These are phyloP conservation scores for Lacanobia oleracea DNA, from an alignment of 2,888 invertebrate genomes.

Conservation along the genomic window DNA sequence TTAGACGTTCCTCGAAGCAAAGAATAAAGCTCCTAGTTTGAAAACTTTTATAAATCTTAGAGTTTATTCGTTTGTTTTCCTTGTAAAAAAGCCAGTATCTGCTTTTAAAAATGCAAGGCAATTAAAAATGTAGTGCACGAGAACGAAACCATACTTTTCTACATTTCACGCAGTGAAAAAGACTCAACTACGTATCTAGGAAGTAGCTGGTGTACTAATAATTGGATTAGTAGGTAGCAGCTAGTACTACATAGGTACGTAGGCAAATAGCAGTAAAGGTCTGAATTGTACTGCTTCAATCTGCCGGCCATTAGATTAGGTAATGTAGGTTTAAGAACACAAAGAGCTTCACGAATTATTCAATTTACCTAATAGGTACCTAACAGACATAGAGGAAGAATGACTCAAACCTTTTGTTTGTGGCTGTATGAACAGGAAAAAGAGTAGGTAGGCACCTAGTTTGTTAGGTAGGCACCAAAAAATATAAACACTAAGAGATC, in stretches of 20 bases:
- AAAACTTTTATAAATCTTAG: background rate
- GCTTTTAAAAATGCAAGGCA: no score
- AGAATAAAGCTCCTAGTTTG: background rate
- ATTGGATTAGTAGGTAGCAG: background rate
- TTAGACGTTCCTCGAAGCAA: background rate
- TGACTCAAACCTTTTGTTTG: constrained; percentile 14
- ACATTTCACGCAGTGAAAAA: background rate
- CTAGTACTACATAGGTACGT: background rate
- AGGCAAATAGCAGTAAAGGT: background rate
- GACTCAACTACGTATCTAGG: background rate
- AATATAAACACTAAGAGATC: no score
- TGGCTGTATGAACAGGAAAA: constrained; percentile 16
- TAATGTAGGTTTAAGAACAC: background rate
- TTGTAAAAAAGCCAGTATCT: no score
- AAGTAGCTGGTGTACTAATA: background rate
- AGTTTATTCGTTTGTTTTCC: no score
- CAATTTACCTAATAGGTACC: background rate
- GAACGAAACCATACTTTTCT: no score
- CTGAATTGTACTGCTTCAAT: constrained; percentile 7
- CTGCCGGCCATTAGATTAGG: background rate
- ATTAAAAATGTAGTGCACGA: no score
- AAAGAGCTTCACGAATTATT: constrained; percentile 9
- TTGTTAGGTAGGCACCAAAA: no score
- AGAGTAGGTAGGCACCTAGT: no score
- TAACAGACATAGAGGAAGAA: constrained; percentile 11